Percentiles rank a stretch among this genome's conserved stretches.
Conservation (phyloP, 2,888 invertebrate genomes). For the Agrenia bidenticulata region DNA sequence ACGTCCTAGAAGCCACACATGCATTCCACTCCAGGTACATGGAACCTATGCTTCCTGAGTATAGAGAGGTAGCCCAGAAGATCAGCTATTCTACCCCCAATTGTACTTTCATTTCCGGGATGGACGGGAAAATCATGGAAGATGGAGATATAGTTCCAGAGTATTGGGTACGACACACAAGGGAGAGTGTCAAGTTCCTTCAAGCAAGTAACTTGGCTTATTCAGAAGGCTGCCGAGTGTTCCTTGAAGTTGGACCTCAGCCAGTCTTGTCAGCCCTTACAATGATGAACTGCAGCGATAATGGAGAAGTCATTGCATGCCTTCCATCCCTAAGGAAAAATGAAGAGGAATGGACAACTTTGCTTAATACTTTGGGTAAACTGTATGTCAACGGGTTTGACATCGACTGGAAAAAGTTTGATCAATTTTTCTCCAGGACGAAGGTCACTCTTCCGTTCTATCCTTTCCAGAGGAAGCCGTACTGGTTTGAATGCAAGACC, state of each 20-base stretch:
- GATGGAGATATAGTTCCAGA: constrained; percentile 19
- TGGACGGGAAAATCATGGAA: constrained; percentile 20
- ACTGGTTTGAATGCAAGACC: constrained; percentile 28
- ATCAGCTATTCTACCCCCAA: constrained; percentile 7
- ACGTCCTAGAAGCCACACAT: constrained; percentile 29
- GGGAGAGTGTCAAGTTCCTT: constrained; percentile 38
- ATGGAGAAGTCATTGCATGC: constrained; percentile 10
- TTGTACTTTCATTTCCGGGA: constrained; percentile 43
- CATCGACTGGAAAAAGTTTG: constrained; percentile 33
- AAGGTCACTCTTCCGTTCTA: constrained; percentile 34
- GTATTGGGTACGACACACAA: constrained; percentile 41
- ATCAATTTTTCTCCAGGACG: constrained; percentile 18
- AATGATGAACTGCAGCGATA: constrained; percentile 25
- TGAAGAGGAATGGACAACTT: constrained; percentile 29
- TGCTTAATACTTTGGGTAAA: constrained; percentile 26
- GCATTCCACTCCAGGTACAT: constrained; percentile 37
- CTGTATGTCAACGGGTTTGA: constrained; percentile 31
- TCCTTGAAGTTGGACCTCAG: constrained; percentile 42
- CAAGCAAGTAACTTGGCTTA: constrained; percentile 25
- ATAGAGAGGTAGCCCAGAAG: constrained; percentile 10
- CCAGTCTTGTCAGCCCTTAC: constrained; percentile 38
- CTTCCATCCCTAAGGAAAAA: constrained; percentile 35
- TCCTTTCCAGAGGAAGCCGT: constrained; percentile 34
- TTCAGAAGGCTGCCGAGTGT: constrained; percentile 22
- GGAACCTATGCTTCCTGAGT: constrained; percentile 32